Conservation (phyloP, 2,888 invertebrate species). For the Harmothoe impar region DNA sequence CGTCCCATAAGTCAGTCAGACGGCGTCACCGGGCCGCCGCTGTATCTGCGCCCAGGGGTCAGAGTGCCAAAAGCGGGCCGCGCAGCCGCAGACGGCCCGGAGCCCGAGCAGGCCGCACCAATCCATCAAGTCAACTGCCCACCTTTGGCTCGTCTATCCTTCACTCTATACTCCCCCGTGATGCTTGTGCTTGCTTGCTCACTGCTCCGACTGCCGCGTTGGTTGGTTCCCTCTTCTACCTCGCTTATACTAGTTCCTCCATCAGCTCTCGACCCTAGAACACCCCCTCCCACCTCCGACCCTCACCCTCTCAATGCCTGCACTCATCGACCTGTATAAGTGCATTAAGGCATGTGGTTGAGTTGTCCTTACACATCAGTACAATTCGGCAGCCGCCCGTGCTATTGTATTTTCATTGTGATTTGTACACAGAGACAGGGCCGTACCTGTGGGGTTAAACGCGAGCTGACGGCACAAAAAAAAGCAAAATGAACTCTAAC, state of each 20-base stretch:
- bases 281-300: not conserved
- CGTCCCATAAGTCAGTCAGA: constrained; percentile 34
- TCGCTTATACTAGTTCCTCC: not conserved
- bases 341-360: constrained; percentile 19
- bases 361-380: not conserved
- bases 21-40: constrained; percentile 32
- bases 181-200: not conserved
- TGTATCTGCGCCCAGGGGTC: constrained; percentile 47
- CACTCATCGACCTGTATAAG: not conserved
- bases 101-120: constrained; percentile 10
- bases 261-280: not conserved
- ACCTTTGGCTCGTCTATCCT: constrained; percentile 55
- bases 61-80: constrained; percentile 53
- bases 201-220: not conserved
- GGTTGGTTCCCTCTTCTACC: not conserved
- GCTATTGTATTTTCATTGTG: not conserved
- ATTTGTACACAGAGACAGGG: not conserved
- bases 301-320: not conserved
- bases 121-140: constrained; percentile 56
- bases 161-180: constrained; percentile 32
- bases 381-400: not conserved
- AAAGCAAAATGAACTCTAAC: not conserved
- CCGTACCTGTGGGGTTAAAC: constrained; percentile 11
- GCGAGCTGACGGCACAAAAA: not conserved
- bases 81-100: constrained; percentile 53